These are phyloP conservation scores for Tokudaia muenninki DNA, from an alignment of 2,797 vertebrate species.

Conservation along the genomic window DNA sequence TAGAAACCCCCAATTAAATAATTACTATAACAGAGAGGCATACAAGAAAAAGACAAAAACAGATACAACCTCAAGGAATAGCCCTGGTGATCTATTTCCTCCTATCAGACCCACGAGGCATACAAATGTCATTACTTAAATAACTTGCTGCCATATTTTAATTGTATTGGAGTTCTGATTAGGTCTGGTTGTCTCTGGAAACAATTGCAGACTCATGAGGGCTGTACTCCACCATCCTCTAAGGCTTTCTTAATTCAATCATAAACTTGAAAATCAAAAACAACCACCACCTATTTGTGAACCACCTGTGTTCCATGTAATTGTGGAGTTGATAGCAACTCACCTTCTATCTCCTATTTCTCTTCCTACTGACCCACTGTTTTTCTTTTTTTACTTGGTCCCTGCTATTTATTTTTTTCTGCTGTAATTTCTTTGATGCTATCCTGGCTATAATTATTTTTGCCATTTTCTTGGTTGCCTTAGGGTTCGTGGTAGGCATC, in stretches of 20 bases:
- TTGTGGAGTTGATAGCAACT: neutral
- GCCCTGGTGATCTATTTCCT: neutral
- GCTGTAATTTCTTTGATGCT: neutral
- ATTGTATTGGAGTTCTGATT: neutral
- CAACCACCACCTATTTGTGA: neutral
- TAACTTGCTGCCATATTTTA: neutral
- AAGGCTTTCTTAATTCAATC: neutral
- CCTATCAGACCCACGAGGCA: neutral
- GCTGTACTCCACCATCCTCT: neutral
- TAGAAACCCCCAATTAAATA: neutral
- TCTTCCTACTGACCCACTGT: neutral
- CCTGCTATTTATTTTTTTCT: neutral
- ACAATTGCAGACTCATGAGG: neutral
- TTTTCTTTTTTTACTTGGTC: neutral
- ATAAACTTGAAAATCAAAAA: neutral
- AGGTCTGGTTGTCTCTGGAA: neutral
- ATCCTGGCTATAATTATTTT: neutral
- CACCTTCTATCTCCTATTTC: neutral
- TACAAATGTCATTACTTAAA: neutral
- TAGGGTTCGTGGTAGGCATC: neutral
- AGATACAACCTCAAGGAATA: neutral
- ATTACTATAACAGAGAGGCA: neutral
- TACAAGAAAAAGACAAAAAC: neutral
- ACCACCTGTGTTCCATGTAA: neutral
- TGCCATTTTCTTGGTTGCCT: slow-evolving; percentile 25